Evolutionary conservation across 2,888 invertebrate genomes (phyloP).

Genomic region (Diarsia rubi): DNA sequence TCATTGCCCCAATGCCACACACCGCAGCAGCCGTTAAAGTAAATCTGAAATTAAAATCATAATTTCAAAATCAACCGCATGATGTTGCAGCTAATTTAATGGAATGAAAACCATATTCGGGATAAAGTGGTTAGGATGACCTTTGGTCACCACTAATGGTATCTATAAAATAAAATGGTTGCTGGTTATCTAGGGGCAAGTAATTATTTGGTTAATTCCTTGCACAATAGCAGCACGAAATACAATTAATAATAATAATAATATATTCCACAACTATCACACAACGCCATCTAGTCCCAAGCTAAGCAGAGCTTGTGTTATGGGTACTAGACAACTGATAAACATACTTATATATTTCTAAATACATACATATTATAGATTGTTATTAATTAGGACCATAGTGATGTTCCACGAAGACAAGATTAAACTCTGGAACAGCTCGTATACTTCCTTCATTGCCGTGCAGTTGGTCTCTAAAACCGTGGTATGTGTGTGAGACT

Average conservation of each 20-base stretch:
- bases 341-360: too few species aligned
- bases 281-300: too few species aligned
- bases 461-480: conserved; percentile 61
- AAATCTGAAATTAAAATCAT: conserved; percentile 45
- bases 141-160: neutral
- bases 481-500: conserved; percentile 52
- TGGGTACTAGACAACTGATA: too few species aligned
- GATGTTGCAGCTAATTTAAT: conserved; percentile 35
- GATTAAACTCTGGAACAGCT: conserved; percentile 69
- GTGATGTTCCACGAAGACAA: conserved; percentile 59
- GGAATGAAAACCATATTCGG: conserved; percentile 31
- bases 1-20: conserved; percentile 22
- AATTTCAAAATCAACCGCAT: conserved; percentile 45
- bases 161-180: conserved; percentile 14
- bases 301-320: too few species aligned
- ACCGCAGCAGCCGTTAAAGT: conserved; percentile 50
- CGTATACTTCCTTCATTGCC: conserved; percentile 71
- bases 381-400: conserved; percentile 51
- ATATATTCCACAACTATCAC: too few species aligned
- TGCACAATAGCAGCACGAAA: conserved; percentile 42
- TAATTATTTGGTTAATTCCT: conserved; percentile 46
- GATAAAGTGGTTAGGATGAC: conserved; percentile 12
- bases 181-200: conserved; percentile 1
- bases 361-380: too few species aligned
- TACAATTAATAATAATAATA: too few species aligned